Conservation (phyloP, 2,113 vertebrate species). For the Crypturellus undulatus region DNA sequence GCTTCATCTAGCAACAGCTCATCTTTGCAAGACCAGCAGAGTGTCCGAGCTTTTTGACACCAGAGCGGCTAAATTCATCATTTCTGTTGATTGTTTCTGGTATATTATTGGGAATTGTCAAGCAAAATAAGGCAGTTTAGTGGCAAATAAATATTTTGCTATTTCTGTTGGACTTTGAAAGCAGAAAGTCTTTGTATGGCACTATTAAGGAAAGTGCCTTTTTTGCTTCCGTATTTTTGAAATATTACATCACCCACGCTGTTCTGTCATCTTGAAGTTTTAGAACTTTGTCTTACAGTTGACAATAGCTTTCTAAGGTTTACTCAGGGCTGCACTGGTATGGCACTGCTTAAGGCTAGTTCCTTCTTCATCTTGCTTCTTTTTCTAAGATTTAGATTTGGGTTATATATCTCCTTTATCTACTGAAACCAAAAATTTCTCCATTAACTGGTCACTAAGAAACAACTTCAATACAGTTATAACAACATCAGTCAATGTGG, state of each 20-base stretch:
- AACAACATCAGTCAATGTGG: neutral
- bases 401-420: neutral
- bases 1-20: neutral
- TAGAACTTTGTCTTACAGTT: neutral
- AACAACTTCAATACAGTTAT: neutral
- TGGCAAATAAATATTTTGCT: neutral
- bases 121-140: neutral
- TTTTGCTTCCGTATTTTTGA: neutral
- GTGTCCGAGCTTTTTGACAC: fast-evolving
- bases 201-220: neutral
- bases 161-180: neutral
- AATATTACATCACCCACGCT: neutral
- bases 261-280: neutral
- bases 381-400: neutral
- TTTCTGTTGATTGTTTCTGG: neutral
- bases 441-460: neutral
- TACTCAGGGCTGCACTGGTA: neutral
- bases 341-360: neutral
- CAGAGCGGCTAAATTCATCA: neutral
- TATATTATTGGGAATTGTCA: neutral
- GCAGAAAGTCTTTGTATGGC: neutral
- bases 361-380: neutral
- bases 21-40: neutral
- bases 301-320: neutral
- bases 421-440: neutral